Base-by-base conservation (phyloP, 2,888 invertebrate genomes). In the Lasioglossum marginatum region DNA sequence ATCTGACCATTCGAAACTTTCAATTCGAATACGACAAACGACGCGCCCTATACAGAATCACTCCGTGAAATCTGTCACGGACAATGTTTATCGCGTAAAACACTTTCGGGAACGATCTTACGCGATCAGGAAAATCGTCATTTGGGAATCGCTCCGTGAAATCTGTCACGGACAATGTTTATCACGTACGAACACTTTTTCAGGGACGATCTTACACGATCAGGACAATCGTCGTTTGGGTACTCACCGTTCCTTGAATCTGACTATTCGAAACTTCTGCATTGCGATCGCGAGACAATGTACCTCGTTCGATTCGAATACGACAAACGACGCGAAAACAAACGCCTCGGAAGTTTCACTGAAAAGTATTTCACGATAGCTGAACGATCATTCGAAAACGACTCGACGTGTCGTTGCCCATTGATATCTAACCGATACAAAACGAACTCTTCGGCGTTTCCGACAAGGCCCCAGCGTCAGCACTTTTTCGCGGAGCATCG, bases 261-360 rank as follows among this genome's bases (percentile, higher is more conserved):
- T 79, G 31, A 48, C 40, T 66, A 83, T 66, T 73, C 83, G 71
- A 79, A 83, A 85, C 19, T 76, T 79, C 57, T 60, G 72, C 83
- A 83, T 79, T 45, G 31, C 4, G 12, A 8, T 74, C 83, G 37
- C 71, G 23, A 57, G 45, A 66, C 16, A 43, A 68, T 31, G 34
- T n/a, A 40, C 60, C 27, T 12, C 27, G 8, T 3, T 72, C 19
- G 23, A 31, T 16, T 66, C n/a, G 70, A 70, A 40, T 16, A 31
- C 31, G 2, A 31, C 4, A 23, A 10, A 23, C 68, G 68, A 4
- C 37, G 19, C 34, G 23, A 45, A 45, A 37, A 8, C 23, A 37
- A 43, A 4, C 4, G 0, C 12, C 23, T 34, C 23, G 34, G 52
- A 34, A 52, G 23, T 12, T 23, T 0, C 72, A 72, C 16, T 34